Conservation (phyloP, 2,797 vertebrate species). For the Sebastes oblongus region DNA sequence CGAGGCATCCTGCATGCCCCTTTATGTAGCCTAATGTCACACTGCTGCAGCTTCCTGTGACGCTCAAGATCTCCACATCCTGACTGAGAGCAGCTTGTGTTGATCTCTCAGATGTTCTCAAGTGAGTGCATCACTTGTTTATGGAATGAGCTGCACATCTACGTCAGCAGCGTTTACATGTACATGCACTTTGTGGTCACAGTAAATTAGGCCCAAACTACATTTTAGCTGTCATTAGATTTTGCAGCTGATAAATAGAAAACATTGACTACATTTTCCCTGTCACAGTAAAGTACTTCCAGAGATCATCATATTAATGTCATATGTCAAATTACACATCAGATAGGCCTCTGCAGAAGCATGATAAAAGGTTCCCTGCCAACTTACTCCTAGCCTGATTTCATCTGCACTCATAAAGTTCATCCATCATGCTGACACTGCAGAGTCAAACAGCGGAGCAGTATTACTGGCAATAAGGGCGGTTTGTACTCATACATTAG, state of each 20-base stretch:
- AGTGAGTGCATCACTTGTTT: conserved; percentile 22
- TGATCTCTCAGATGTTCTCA: conserved; percentile 24
- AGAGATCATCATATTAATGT: no score
- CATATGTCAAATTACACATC: not conserved
- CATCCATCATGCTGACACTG: not conserved
- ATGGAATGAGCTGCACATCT: conserved; percentile 14
- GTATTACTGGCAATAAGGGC: not conserved
- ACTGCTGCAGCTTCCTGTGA: conserved; percentile 69
- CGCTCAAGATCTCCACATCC: conserved; percentile 15
- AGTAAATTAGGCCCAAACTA: not conserved
- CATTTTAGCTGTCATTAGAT: not conserved
- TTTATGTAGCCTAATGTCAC: conserved; percentile 37
- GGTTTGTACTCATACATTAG: not conserved
- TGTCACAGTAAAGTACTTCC: not conserved
- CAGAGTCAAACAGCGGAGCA: not conserved
- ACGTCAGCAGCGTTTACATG: conserved; percentile 1
- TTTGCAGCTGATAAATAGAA: not conserved
- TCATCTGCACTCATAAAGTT: not conserved
- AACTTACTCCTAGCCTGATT: not conserved
- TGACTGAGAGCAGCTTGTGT: conserved; percentile 18
- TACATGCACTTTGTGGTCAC: not conserved
- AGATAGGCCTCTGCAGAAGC: conserved; percentile 4
- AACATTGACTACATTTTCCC: not conserved
- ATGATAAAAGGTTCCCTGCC: not conserved
- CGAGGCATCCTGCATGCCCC: conserved; percentile 25